Evolutionary conservation across 2,888 invertebrate species (phyloP).

Genomic region (Melanchra persicariae): DNA sequence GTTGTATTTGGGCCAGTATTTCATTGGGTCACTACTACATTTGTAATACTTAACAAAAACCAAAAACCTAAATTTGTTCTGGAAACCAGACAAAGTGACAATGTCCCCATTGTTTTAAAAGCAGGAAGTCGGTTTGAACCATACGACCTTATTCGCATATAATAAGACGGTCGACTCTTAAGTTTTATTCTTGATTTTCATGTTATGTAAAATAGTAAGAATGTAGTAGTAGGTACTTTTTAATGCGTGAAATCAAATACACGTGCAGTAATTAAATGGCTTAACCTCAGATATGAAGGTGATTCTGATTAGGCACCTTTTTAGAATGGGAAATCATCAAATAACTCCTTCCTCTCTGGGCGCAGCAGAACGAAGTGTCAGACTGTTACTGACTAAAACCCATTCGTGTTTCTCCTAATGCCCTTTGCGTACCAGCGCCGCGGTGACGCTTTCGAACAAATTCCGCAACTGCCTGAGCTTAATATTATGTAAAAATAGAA

Average conservation of each 20-base stretch:
- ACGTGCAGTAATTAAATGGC: constrained; percentile 47
- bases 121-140: constrained; percentile 70
- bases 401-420: too few relatives aligned
- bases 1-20: constrained; percentile 63
- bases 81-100: constrained; percentile 67
- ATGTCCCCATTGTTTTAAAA: constrained; percentile 72
- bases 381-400: too few relatives aligned
- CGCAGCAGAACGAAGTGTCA: too few relatives aligned
- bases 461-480: too few relatives aligned
- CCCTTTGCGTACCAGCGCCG: too few relatives aligned
- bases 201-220: constrained; percentile 9
- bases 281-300: constrained; percentile 21
- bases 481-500: too few relatives aligned
- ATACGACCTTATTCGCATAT: constrained; percentile 62
- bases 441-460: too few relatives aligned
- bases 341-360: too few relatives aligned
- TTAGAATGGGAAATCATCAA: too few relatives aligned
- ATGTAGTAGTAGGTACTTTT: neutral
- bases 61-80: constrained; percentile 71
- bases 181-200: constrained; percentile 32
- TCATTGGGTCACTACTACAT: constrained; percentile 55
- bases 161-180: constrained; percentile 21
- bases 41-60: constrained; percentile 66
- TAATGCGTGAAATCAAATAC: constrained; percentile 32
- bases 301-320: constrained; percentile 30